Evolutionary conservation across 2,888 invertebrate genomes (phyloP), one percentile per base, ranked within the genome.

Genomic region (Palloptera scutellata): DNA sequence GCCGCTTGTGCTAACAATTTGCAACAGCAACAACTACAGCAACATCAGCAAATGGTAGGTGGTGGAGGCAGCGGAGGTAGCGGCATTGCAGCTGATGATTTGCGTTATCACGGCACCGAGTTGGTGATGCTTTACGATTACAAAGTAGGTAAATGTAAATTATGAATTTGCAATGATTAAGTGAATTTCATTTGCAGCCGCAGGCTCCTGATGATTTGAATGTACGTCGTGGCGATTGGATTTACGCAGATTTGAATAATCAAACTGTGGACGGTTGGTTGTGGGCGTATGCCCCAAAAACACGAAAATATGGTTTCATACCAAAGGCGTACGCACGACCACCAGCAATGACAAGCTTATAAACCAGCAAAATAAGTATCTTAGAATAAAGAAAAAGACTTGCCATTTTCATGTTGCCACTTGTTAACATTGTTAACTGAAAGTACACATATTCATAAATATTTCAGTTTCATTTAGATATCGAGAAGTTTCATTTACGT

Each of bases 251-350:
- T 86, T 88, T 96, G 61, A 92, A 91, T 77, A 95, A 95, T 87
- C 96, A 96, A 86, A 96, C 95, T 0, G 95, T 94, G 48, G 96
- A 95, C 84, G 97, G 97, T 48, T 96, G 94, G 95, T 86, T 96
- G 72, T 97, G 95, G 96, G 93, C 95, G 0, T 97, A 97, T 86
- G 95, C 96, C 11, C 96, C 96, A 10, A 95, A 95, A 85, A 92
- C 94, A 2, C 88, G 95, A 41, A 93, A 95, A 83, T 96, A 96
- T 80, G 97, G 97, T 45, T 97, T 97, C 85, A 96, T 97, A 73
- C 97, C 97, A 67, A 96, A 96, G 82, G 95, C 96, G 0, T 96
- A 96, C 80, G 96, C 96, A 10, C 88, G 96, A 17, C 95, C 95
- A 6, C 96, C 96, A 12, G 95, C 95, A 72, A 96, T 95, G 89